Percentiles rank a stretch among this genome's conserved stretches.
Conservation (phyloP, 2,797 vertebrate species). For the Coendou prehensilis region DNA sequence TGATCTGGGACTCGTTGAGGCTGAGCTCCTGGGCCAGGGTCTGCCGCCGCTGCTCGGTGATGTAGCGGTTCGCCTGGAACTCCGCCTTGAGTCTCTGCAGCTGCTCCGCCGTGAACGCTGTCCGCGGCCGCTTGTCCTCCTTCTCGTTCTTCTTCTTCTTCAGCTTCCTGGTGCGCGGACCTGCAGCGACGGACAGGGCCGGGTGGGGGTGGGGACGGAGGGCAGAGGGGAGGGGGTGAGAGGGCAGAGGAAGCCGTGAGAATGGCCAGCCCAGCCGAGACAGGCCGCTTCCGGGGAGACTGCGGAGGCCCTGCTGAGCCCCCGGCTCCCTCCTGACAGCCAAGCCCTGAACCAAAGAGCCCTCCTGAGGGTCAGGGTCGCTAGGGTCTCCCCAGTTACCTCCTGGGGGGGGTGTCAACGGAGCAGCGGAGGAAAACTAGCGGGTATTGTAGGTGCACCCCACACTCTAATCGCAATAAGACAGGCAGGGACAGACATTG, state of each 20-base stretch:
- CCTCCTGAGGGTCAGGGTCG: not conserved
- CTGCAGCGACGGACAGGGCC: slow-evolving; percentile 88
- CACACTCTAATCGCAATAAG: not conserved
- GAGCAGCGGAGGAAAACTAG: not conserved
- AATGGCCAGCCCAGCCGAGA: not conserved
- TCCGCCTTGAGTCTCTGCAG: slow-evolving; percentile 98
- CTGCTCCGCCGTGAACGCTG: slow-evolving; percentile 98
- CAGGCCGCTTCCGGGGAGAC: not conserved
- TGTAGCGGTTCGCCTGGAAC: slow-evolving; percentile 98
- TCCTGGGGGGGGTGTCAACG: not conserved
- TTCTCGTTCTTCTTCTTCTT: slow-evolving; percentile 99
- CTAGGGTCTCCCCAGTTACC: not conserved
- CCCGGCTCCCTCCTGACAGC: not conserved
- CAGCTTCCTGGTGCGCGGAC: slow-evolving; percentile 97
- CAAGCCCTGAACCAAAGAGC: not conserved
- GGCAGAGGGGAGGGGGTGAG: slow-evolving; percentile 13
- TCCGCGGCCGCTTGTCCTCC: slow-evolving; percentile 97
- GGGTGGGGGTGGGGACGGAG: slow-evolving; percentile 65
- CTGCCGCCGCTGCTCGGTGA: slow-evolving; percentile 98
- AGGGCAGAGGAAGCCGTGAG: slow-evolving; percentile 74
- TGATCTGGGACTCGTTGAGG: slow-evolving; percentile 98
- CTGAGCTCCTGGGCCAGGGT: slow-evolving; percentile 96
- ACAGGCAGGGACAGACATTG: not conserved
- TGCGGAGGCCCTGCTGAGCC: not conserved
- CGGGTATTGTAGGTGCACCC: not conserved